phyloP scores from a whole-genome alignment of 2,113 vertebrate species.

The Dendropsophus ebraccatus region DNA sequence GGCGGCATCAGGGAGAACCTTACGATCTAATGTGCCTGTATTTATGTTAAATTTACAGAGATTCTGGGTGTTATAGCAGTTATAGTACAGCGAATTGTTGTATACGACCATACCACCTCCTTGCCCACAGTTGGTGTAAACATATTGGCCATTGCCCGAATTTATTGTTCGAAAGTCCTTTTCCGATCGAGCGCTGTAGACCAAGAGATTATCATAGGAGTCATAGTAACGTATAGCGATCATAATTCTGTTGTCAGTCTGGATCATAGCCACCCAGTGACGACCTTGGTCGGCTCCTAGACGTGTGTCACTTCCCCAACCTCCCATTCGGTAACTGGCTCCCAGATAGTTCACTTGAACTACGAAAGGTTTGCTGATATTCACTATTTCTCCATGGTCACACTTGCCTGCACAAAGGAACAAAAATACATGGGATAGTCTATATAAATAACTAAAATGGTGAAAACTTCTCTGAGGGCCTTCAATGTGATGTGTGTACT shows the following conservation, averaged over 20 bases:
- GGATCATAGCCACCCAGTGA: conserved; percentile 49
- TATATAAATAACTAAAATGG: no score
- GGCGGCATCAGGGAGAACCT: conserved; percentile 73
- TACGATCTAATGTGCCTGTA: conserved; percentile 21
- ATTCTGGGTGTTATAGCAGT: conserved; percentile 61
- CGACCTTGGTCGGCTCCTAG: not conserved
- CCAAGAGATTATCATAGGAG: conserved; percentile 29
- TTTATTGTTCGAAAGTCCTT: no score
- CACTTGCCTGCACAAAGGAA: conserved; percentile 48
- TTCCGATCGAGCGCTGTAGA: conserved; percentile 45
- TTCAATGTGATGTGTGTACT: no score
- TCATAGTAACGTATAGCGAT: not conserved
- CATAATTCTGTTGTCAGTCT: not conserved
- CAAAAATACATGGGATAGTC: not conserved
- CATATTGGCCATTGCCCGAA: no score
- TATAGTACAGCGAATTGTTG: conserved; percentile 70
- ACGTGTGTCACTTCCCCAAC: conserved; percentile 47
- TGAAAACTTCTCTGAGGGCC: no score
- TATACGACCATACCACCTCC: conserved; percentile 79
- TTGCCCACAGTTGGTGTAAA: conserved; percentile 67
- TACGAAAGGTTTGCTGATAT: conserved; percentile 42
- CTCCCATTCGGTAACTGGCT: conserved; percentile 11
- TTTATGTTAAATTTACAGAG: conserved; percentile 63
- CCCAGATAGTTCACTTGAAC: conserved; percentile 39
- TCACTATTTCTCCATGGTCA: conserved; percentile 22